Evolutionary conservation across 30 jellyfish, hydroid and myxozoan genomes (phyloP), one percentile per base, ranked within the genome.

Genomic region (Hydractinia symbiolongicarpus): DNA sequence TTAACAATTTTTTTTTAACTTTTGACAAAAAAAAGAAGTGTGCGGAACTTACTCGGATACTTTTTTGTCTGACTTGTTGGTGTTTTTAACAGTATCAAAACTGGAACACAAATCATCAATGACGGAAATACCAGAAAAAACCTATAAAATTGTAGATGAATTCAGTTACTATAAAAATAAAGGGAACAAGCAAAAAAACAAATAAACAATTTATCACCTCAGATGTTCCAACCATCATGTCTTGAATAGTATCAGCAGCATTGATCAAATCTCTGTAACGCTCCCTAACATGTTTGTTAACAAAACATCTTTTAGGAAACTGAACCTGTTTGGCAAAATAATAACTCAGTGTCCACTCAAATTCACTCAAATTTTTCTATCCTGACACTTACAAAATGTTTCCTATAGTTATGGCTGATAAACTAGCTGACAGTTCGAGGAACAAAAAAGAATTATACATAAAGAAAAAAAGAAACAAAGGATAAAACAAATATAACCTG

Each of bases 161-260:
- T 11, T 58, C 15, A 16, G 15, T 58, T 58, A 16, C 69, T 58
- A 16, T 3, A 16, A 58, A 13, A 13, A 0, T 11, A 13, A 58
- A 11, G 69, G 69, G 19, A 13, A 58, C 15, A 58, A 58, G 19
- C 19, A 13, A 58, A 58, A 0, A 58, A 58, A 58, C 69, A 58
- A 58, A 58, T 11, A 0, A 58, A 11, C 15, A 16, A 11, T 58
- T n/a, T 11, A 7, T 64, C 74, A 64, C 74, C 74, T 64, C 78
- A 20, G 79, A 50, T 55, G 94, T 49, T 7, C 70, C 91, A 49
- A 21, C 19, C 55, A 75, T 81, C 98, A 91, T 91, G 17, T 86
- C 86, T 56, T 79, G 83, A 30, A 91, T 91, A 5, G 96, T 91
- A 75, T 91, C 98, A 1, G 98, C 98, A 6, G 98, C 98, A 86